Evolutionary conservation across 2,113 vertebrate genomes (phyloP), one percentile per base, ranked within the genome.

Genomic region (Piprites chloris): DNA sequence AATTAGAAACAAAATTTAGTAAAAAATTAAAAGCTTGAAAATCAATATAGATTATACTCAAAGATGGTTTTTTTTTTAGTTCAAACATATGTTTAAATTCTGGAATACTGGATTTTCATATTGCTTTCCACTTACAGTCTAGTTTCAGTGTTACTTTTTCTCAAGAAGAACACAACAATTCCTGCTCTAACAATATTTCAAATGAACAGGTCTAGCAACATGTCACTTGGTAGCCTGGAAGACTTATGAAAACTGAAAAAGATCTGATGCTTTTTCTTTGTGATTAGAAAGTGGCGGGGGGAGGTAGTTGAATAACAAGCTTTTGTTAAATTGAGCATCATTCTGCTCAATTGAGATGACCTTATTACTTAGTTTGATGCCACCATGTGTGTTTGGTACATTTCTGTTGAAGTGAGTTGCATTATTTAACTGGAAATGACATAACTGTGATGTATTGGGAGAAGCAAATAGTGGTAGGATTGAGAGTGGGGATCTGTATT

Each of bases 231-330:
- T 47, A 83, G 50, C 49, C 12, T 33, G 23, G 46, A 81, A 93
- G 26, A 63, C 37, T 46, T 33, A 26, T 12, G 41, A 53, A 79
- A 88, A 52, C 46, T 83, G 44, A 39, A 63, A 42, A 58, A 72
- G 32, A 16, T 76, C 49, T 90, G 62, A 35, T 59, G 24, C 12
- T 59, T 68, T 39, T 63, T 82, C 66, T 85, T 91, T 47, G 53
- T 65, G 32, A 65, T 68, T 52, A 63, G 52, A 52, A 72, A 22
- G 14, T 23, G 6, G 3, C 1, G 0, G 4, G 3, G 9, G 4
- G 6, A 0, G 5, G 0, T 3, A 5, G 44, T n/a, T 69, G 9
- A 41, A 30, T 50, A 83, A 73, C 14, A 79, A 41, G 53, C 20
- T 85, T 39, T 69, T 85, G 26, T 88, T 93, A 49, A 55, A 35